phyloP scores from a whole-genome alignment of 2,888 invertebrate species.

The Trachelus iudaicus region DNA sequence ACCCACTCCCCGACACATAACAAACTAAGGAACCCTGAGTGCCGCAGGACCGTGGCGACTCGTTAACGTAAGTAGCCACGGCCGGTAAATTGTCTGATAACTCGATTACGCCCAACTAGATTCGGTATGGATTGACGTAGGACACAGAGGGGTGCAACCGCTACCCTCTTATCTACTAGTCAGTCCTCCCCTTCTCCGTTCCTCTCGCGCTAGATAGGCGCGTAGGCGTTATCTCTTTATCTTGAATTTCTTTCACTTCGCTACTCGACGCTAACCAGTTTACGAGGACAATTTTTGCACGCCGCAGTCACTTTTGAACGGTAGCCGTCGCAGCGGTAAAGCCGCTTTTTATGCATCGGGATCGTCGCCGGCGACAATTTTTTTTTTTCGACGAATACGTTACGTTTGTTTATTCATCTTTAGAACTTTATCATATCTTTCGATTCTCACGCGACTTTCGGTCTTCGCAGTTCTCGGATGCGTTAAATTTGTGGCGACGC shows the following conservation, averaged over 20 bases:
- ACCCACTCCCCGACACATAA: slow-evolving; percentile 9
- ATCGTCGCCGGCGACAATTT: background rate
- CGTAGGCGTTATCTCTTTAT: background rate
- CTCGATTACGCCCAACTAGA: slow-evolving; percentile 35
- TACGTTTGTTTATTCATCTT: no score
- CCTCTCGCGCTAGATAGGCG: background rate
- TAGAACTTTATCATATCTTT: no score
- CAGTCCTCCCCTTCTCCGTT: background rate
- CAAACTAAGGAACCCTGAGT: background rate
- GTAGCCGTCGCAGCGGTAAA: background rate
- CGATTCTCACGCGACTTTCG: no score
- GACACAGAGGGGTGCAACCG: slow-evolving; percentile 16
- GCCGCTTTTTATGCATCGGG: background rate
- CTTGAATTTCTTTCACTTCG: background rate
- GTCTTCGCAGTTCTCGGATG: no score
- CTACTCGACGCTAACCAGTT: no score
- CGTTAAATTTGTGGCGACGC: no score
- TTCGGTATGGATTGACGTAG: background rate
- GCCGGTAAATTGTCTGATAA: slow-evolving; percentile 44
- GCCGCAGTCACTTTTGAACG: background rate
- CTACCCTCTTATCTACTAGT: slow-evolving; percentile 4
- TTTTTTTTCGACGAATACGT: no score
- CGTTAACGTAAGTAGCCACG: slow-evolving; percentile 55
- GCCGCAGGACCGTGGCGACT: slow-evolving; percentile 33
- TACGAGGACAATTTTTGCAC: background rate